Conservation (phyloP, 2,797 vertebrate species). For the Gambelia wislizenii region DNA sequence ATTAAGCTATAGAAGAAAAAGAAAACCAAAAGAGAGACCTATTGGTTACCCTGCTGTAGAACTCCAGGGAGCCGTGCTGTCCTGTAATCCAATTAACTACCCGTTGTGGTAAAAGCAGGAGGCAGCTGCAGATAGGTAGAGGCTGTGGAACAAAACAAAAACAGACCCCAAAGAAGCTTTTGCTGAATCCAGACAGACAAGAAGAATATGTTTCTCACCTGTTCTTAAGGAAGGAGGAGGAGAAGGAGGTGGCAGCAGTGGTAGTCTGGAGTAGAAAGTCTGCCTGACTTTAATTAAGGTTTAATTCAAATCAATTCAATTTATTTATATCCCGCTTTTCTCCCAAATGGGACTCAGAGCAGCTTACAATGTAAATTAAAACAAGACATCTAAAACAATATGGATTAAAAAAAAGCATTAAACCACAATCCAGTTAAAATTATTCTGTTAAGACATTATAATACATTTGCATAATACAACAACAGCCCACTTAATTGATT, state of each 20-base stretch:
- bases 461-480: too few relatives aligned
- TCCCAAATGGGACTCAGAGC: too few relatives aligned
- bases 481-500: too few relatives aligned
- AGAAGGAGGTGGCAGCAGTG: neutral
- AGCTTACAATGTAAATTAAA: too few relatives aligned
- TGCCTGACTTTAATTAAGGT: neutral
- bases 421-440: too few relatives aligned
- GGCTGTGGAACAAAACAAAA: neutral
- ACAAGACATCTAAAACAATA: too few relatives aligned
- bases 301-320: too few relatives aligned
- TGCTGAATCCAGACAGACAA: neutral
- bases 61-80: neutral
- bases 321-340: too few relatives aligned
- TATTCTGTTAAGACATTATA: too few relatives aligned
- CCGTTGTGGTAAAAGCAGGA: neutral
- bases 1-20: slow-evolving; percentile 18
- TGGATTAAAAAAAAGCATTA: too few relatives aligned
- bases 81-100: slow-evolving; percentile 18
- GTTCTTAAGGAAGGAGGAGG: neutral
- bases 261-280: neutral
- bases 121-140: neutral
- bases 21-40: neutral
- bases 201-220: neutral
- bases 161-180: neutral
- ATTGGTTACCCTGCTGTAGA: neutral